These are phyloP conservation scores for Patella depressa DNA, from an alignment of 2,888 invertebrate genomes.

Conservation along the genomic window DNA sequence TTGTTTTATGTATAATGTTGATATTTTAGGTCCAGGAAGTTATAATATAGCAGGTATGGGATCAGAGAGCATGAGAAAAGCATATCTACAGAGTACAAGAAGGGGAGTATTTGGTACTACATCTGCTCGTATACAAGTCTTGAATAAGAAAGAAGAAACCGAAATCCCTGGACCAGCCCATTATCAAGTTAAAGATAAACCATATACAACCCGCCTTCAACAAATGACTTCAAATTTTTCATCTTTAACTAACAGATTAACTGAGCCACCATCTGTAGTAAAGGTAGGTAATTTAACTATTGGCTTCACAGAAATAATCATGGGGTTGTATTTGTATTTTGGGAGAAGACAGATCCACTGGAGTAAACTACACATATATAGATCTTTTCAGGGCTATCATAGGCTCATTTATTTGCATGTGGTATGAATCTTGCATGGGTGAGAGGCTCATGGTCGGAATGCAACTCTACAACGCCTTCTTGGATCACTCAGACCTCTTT, in stretches of 20 bases:
- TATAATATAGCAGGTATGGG: slow-evolving; percentile 70
- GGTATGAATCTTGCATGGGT: too few species aligned
- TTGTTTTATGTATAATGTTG: too few species aligned
- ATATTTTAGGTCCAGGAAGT: slow-evolving; percentile 63
- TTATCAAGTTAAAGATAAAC: slow-evolving; percentile 64
- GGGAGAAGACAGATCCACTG: too few species aligned
- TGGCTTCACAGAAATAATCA: neutral
- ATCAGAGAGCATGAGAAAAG: slow-evolving; percentile 68
- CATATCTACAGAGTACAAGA: slow-evolving; percentile 69
- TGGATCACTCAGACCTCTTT: too few species aligned
- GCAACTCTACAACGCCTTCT: too few species aligned
- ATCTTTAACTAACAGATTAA: slow-evolving; percentile 61
- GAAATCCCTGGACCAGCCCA: slow-evolving; percentile 68
- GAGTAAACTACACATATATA: too few species aligned
- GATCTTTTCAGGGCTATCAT: too few species aligned
- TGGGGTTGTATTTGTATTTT: neutral
- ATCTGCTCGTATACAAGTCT: slow-evolving; percentile 57
- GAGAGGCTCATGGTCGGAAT: too few species aligned
- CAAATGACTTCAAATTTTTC: slow-evolving; percentile 67
- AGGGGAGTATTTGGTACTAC: slow-evolving; percentile 70
- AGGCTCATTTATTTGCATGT: too few species aligned
- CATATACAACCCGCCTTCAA: slow-evolving; percentile 58
- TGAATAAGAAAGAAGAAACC: slow-evolving; percentile 59
- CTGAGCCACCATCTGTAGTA: slow-evolving; percentile 45
- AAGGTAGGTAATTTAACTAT: slow-evolving; percentile 42